A percentile compares a stretch with the other conserved stretches of the same genome.
These are phyloP conservation scores for Donacobius atricapilla DNA, from an alignment of 2,113 vertebrate genomes.

Conservation along the genomic window DNA sequence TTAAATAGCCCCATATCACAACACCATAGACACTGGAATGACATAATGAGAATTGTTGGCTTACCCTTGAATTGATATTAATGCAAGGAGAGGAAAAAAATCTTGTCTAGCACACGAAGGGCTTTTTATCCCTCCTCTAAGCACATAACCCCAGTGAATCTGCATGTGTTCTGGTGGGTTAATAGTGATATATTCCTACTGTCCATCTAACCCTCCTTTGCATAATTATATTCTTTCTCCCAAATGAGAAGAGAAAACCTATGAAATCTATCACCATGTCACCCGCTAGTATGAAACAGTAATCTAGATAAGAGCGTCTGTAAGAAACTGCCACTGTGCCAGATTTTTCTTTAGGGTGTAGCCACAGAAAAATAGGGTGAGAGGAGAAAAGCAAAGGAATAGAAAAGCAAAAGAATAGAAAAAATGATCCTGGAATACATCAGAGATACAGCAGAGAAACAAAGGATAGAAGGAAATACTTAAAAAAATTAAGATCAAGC, in stretches of 20 bases:
- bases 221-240: conserved; percentile 63
- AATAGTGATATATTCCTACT: conserved; percentile 60
- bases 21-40: background rate
- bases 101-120: background rate
- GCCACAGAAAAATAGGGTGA: background rate
- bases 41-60: conserved; percentile 3
- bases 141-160: conserved; percentile 15
- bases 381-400: background rate
- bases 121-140: background rate
- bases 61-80: conserved; percentile 20
- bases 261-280: conserved; percentile 56
- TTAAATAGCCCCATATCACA: background rate
- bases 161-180: conserved; percentile 26
- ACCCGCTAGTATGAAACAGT: conserved; percentile 20
- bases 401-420: background rate
- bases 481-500: conserved; percentile 67
- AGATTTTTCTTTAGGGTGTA: conserved; percentile 35
- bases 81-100: background rate
- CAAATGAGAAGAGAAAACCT: conserved; percentile 46
- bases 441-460: conserved; percentile 15
- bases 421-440: background rate
- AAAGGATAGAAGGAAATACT: conserved; percentile 32
- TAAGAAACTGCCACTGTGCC: background rate
- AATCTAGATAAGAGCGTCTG: conserved; percentile 35
- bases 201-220: conserved; percentile 53